These are phyloP conservation scores for Conus ventricosus DNA, from an alignment of 1,140 invertebrate genomes.

Conservation along the genomic window DNA sequence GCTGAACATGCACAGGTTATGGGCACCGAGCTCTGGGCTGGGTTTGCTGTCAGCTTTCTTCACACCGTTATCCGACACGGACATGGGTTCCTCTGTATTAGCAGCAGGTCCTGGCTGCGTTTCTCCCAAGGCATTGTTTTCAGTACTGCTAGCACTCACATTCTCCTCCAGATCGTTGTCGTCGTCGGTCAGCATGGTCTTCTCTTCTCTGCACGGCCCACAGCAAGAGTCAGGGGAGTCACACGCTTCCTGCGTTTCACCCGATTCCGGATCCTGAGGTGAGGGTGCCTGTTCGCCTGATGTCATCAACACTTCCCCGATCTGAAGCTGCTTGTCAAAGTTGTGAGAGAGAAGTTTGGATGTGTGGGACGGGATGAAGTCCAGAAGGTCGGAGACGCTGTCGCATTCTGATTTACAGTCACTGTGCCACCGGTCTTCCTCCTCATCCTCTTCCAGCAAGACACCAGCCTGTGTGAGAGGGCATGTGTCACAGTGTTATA, in stretches of 20 bases:
- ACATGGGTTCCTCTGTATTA: neutral
- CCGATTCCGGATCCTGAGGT: neutral
- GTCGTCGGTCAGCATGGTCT: conserved; percentile 6
- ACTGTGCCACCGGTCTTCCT: conserved; percentile 6
- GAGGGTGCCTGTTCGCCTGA: neutral
- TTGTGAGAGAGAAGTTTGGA: conserved; percentile 28
- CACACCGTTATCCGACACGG: neutral
- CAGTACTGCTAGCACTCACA: neutral
- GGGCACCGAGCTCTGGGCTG: too few species aligned
- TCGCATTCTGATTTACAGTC: conserved; percentile 13
- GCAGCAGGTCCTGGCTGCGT: neutral
- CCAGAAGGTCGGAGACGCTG: conserved; percentile 17
- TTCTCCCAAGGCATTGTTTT: neutral
- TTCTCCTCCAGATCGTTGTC: neutral
- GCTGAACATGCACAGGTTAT: too few species aligned
- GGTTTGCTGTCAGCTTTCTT: neutral
- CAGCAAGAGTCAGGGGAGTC: neutral
- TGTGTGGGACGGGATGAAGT: conserved; percentile 24
- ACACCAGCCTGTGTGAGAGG: conserved; percentile 19
- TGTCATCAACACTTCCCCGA: neutral
- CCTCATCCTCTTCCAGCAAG: conserved; percentile 32
- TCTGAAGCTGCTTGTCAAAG: conserved; percentile 31
- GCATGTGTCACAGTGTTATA: too few species aligned
- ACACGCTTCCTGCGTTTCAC: neutral
- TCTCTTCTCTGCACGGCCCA: neutral